Percentiles rank a stretch among this genome's conserved stretches.
phyloP scores from a whole-genome alignment of 1,140 invertebrate species.

The Cydia splendana region DNA sequence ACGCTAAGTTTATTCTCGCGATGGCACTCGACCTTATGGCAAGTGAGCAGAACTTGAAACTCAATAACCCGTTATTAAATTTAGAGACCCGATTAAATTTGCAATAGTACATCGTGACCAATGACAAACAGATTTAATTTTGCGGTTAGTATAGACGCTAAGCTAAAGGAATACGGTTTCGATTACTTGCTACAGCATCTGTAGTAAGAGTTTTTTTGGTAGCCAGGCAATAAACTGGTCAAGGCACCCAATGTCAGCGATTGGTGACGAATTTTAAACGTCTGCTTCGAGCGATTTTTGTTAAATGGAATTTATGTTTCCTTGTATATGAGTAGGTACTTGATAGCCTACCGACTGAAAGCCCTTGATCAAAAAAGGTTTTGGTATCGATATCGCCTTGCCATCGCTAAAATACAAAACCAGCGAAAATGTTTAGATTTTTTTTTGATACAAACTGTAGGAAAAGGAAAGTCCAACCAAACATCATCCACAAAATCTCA shows the following conservation, averaged over 20 bases:
- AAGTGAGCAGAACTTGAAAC: conserved; percentile 1
- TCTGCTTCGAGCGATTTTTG: conserved; percentile 1
- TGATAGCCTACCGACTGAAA: neutral
- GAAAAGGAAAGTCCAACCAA: neutral
- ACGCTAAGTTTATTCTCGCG: conserved; percentile 17
- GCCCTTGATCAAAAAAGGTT: too few relatives aligned
- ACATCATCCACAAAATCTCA: neutral
- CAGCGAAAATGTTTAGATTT: too few relatives aligned
- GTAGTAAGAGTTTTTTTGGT: conserved; percentile 13
- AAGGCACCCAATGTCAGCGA: conserved; percentile 28
- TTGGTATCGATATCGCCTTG: too few relatives aligned
- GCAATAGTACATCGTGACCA: conserved; percentile 2
- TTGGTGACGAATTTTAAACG: conserved; percentile 21
- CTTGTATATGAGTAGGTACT: neutral
- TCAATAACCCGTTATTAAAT: neutral
- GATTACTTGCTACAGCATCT: neutral
- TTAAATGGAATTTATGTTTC: neutral
- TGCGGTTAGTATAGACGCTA: conserved; percentile 5
- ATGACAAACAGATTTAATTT: neutral
- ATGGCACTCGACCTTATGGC: conserved; percentile 33
- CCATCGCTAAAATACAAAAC: too few relatives aligned
- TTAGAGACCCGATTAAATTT: conserved; percentile 9
- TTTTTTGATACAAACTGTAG: neutral
- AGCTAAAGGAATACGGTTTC: neutral
- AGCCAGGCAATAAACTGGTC: conserved; percentile 29